A percentile compares a stretch with the other conserved stretches of the same genome.
phyloP scores from a whole-genome alignment of 1,140 invertebrate genomes.

The Diabrotica undecimpunctata region DNA sequence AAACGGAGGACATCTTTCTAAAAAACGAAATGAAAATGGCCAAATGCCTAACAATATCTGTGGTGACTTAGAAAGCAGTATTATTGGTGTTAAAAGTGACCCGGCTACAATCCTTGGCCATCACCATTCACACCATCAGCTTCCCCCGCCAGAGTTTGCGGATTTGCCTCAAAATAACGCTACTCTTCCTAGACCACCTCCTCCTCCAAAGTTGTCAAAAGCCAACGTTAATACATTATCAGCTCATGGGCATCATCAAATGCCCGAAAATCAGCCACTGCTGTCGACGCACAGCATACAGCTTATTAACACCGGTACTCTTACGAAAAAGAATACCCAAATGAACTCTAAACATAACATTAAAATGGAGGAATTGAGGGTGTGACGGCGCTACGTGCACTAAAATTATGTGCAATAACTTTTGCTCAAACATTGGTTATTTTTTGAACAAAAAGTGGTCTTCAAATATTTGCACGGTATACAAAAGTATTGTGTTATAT shows the following conservation, averaged over 20 bases:
- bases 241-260: conserved; percentile 54
- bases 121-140: conserved; percentile 69
- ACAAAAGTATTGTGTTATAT: no score
- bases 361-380: conserved; percentile 73
- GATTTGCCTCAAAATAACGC: conserved; percentile 68
- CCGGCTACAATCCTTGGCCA: conserved; percentile 63
- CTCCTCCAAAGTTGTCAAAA: conserved; percentile 68
- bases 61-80: conserved; percentile 54
- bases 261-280: conserved; percentile 60
- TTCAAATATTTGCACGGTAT: neutral
- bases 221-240: conserved; percentile 56
- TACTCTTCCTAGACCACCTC: conserved; percentile 66
- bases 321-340: conserved; percentile 65
- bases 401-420: conserved; percentile 35
- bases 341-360: conserved; percentile 59
- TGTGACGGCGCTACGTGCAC: conserved; percentile 58
- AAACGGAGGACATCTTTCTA: conserved; percentile 54
- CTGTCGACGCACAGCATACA: conserved; percentile 62
- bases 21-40: conserved; percentile 76
- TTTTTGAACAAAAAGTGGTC: conserved; percentile 6
- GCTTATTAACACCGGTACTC: conserved; percentile 62
- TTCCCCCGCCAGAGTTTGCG: conserved; percentile 73
- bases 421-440: conserved; percentile 36
- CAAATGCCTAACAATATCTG: conserved; percentile 82
- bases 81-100: conserved; percentile 56